Evolutionary conservation across 2,888 invertebrate species (phyloP).

Genomic region (Mythimna impura): DNA sequence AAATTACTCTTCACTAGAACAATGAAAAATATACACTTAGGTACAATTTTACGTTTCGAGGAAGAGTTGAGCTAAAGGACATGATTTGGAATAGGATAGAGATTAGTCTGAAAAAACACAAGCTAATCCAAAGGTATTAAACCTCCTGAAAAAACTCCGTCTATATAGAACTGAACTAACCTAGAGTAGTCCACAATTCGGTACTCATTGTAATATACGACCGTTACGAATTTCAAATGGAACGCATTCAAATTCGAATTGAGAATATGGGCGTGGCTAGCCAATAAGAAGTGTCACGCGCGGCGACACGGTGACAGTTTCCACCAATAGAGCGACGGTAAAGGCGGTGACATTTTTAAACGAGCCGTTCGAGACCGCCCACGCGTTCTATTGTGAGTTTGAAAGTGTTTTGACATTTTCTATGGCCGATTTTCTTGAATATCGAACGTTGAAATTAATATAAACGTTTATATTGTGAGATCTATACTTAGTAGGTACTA

Average conservation of each 20-base stretch:
- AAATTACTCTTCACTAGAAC: no score
- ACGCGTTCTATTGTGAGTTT: slow-evolving; percentile 56
- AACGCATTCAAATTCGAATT: slow-evolving; percentile 57
- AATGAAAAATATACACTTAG: no score
- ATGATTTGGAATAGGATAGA: no score
- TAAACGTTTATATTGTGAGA: no score
- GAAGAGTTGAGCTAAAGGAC: no score
- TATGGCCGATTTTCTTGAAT: background rate
- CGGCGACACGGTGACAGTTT: slow-evolving; percentile 87
- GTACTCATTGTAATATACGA: slow-evolving; percentile 32
- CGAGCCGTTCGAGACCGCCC: slow-evolving; percentile 79
- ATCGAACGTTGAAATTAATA: no score
- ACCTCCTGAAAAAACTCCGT: background rate
- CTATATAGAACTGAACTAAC: background rate
- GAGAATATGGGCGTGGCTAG: slow-evolving; percentile 79
- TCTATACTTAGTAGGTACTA: no score
- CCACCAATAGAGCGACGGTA: slow-evolving; percentile 78
- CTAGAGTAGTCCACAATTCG: slow-evolving; percentile 3
- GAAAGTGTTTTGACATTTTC: slow-evolving; percentile 28
- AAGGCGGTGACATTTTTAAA: slow-evolving; percentile 85
- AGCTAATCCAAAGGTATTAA: background rate
- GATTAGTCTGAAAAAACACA: background rate
- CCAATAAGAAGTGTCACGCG: slow-evolving; percentile 86
- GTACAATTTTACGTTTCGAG: no score
- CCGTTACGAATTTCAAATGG: slow-evolving; percentile 58